Evolutionary conservation across 2,113 vertebrate genomes (phyloP).

Genomic region (Mesoclemmys tuberculata): DNA sequence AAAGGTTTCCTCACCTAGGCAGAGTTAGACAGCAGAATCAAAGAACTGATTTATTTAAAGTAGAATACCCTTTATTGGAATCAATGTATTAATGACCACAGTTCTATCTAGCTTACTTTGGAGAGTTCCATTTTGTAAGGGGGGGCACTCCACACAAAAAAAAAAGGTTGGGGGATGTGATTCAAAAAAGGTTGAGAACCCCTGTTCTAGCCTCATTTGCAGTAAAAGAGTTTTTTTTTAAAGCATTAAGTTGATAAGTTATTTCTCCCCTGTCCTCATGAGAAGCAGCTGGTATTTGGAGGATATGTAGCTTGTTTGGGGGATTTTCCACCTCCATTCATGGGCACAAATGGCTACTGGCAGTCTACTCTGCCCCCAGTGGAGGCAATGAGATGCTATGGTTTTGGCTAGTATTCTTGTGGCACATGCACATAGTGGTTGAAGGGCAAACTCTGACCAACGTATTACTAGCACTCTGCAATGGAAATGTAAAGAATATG

Average conservation of each 20-base stretch:
- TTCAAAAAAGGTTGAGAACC: no score
- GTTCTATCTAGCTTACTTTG: no score
- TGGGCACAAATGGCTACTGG: background rate
- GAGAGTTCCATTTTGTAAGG: no score
- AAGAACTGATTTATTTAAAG: background rate
- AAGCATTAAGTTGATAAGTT: no score
- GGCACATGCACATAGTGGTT: background rate
- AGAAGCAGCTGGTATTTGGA: no score
- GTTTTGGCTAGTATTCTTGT: background rate
- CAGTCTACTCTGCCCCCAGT: conserved; percentile 28
- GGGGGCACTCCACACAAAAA: no score
- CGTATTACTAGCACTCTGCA: background rate
- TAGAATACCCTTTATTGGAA: background rate
- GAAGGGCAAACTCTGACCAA: background rate
- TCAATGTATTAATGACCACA: no score
- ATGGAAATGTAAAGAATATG: conserved; percentile 13
- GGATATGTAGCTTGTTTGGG: background rate
- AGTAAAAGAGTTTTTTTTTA: no score
- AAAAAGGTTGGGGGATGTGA: no score
- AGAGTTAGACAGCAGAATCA: background rate
- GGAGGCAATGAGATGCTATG: background rate
- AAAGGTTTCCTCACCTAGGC: background rate
- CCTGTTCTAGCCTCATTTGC: no score
- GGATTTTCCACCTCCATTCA: background rate
- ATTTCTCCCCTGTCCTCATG: no score